Percentiles rank a stretch among this genome's conserved stretches.
Evolutionary conservation across 1,140 invertebrate species (phyloP).

Genomic region (Wasmannia auropunctata): DNA sequence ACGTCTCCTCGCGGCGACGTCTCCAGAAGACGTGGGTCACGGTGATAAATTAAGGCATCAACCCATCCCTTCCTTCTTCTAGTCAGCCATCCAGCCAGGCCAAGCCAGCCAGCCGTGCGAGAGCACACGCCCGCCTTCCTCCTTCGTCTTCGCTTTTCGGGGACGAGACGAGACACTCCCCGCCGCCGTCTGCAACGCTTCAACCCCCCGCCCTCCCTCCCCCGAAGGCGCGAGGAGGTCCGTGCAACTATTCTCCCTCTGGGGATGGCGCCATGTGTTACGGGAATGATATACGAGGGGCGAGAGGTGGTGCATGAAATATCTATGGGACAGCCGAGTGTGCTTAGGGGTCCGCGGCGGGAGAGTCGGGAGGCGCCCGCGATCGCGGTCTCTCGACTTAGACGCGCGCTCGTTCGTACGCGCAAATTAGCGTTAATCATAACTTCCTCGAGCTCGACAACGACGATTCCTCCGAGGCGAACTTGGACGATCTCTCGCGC

Average conservation of each 20-base stretch:
- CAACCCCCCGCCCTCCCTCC: too few relatives aligned
- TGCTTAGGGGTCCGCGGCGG: not conserved
- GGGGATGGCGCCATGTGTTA: constrained; percentile 78
- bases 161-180: constrained; percentile 60
- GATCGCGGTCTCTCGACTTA: constrained; percentile 40
- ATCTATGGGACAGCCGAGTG: constrained; percentile 66
- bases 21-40: constrained; percentile 72
- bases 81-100: constrained; percentile 33
- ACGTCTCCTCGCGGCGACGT: constrained; percentile 59
- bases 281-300: constrained; percentile 77
- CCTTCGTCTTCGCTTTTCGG: constrained; percentile 70
- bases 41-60: constrained; percentile 80
- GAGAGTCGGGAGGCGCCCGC: not conserved
- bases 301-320: constrained; percentile 74
- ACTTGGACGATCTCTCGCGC: constrained; percentile 6
- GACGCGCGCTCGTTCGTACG: not conserved
- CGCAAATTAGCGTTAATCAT: constrained; percentile 62
- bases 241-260: constrained; percentile 62
- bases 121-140: constrained; percentile 57
- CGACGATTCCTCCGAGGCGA: constrained; percentile 15
- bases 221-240: constrained; percentile 63
- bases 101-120: constrained; percentile 31
- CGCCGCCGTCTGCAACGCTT: constrained; percentile 59
- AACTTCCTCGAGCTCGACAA: constrained; percentile 29
- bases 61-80: constrained; percentile 50